Conservation (phyloP, 2,888 invertebrate genomes). For the Muschampia plurimacula region DNA sequence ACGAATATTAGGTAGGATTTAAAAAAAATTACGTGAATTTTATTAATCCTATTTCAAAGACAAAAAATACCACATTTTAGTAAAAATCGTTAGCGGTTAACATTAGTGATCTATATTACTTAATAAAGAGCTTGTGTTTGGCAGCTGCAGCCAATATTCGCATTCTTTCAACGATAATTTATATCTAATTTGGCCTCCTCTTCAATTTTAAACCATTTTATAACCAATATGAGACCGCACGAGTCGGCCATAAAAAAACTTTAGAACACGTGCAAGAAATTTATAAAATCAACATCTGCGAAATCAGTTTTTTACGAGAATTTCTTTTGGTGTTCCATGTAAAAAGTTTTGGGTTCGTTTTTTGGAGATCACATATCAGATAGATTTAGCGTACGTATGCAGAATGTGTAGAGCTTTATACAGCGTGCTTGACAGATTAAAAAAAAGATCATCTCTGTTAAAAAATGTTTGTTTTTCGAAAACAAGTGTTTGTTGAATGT, state of each 20-base stretch:
- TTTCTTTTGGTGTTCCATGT: constrained; percentile 65
- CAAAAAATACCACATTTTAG: background rate
- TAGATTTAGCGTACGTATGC: constrained; percentile 66
- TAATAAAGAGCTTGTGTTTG: constrained; percentile 22
- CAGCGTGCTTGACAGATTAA: constrained; percentile 41
- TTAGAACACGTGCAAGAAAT: constrained; percentile 81
- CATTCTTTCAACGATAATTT: constrained; percentile 58
- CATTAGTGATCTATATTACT: background rate
- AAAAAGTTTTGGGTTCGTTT: constrained; percentile 70
- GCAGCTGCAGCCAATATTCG: constrained; percentile 57
- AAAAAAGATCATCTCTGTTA: background rate
- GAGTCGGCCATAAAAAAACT: constrained; percentile 52
- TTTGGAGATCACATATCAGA: constrained; percentile 75
- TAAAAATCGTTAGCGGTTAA: background rate
- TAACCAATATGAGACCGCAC: constrained; percentile 65
- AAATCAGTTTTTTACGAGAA: constrained; percentile 77
- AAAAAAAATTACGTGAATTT: too few relatives aligned
- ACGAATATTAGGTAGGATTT: too few relatives aligned
- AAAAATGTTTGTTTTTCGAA: background rate
- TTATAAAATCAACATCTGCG: constrained; percentile 84
- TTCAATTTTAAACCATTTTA: constrained; percentile 61
- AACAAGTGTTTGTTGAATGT: background rate
- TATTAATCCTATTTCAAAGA: background rate
- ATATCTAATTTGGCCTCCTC: constrained; percentile 64
- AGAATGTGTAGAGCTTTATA: constrained; percentile 49